Percentiles rank a stretch among this genome's conserved stretches.
phyloP scores from a whole-genome alignment of 2,797 vertebrate genomes.

The Simalia tracyae region DNA sequence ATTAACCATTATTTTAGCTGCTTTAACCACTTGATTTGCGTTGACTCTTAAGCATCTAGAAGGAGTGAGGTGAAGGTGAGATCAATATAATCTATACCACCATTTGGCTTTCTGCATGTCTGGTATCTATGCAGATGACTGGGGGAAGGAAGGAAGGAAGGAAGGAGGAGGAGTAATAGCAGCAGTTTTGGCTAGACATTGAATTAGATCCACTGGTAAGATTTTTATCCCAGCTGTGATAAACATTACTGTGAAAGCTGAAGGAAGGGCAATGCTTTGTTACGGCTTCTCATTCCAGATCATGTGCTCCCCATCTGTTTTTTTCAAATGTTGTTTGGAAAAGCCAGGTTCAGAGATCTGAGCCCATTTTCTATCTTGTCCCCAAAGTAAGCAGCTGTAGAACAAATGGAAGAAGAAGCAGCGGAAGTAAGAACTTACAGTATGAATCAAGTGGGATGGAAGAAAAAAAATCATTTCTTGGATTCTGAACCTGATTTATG shows the following conservation, averaged over 20 bases:
- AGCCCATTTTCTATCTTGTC: no score
- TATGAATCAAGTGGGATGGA: no score
- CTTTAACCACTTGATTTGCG: background rate
- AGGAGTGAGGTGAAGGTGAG: background rate
- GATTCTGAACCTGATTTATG: no score
- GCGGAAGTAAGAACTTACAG: no score
- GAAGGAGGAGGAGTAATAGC: no score
- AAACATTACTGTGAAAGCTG: background rate
- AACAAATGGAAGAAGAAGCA: no score
- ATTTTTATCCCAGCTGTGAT: background rate
- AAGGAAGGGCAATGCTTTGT: background rate
- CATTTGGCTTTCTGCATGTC: no score
- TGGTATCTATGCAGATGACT: background rate
- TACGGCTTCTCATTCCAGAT: background rate
- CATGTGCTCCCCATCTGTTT: background rate
- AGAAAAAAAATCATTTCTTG: no score
- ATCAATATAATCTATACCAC: background rate
- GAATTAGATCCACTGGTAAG: background rate
- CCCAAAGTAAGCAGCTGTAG: no score
- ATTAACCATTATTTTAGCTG: background rate
- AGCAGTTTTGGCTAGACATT: background rate
- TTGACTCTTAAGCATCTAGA: background rate
- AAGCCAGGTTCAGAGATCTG: background rate
- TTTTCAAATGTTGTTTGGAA: background rate
- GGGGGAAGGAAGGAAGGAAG: no score